Conservation (phyloP, 1,140 invertebrate genomes). For the Cherax quadricarinatus region DNA sequence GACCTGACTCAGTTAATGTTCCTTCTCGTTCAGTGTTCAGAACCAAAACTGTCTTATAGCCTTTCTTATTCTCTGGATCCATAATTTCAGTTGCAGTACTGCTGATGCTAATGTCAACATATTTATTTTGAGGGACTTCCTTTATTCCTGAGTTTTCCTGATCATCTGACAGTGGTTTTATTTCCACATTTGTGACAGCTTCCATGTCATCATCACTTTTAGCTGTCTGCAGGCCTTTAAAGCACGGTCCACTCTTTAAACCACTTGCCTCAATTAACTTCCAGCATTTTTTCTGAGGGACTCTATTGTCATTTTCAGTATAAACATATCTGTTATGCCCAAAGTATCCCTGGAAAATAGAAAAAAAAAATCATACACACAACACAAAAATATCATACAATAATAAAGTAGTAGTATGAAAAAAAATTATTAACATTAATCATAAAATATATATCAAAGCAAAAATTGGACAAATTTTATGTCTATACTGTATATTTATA, state of each 20-base stretch:
- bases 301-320: background rate
- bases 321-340: constrained; percentile 1
- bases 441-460: too few relatives aligned
- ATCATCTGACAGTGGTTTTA: too few relatives aligned
- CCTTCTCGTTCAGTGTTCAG: background rate
- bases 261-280: constrained; percentile 2
- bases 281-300: background rate
- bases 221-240: background rate
- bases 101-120: background rate
- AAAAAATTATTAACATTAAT: too few relatives aligned
- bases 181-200: background rate
- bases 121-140: background rate
- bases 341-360: constrained; percentile 47
- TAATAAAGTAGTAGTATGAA: background rate
- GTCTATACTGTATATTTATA: too few relatives aligned
- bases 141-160: background rate
- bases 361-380: background rate
- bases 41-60: constrained; percentile 12
- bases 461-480: too few relatives aligned
- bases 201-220: background rate
- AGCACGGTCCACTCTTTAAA: background rate
- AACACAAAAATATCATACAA: background rate
- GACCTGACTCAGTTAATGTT: background rate
- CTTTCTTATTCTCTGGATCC: background rate
- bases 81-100: background rate